phyloP scores from a whole-genome alignment of 2,113 vertebrate species.

The Leptobrachium ailaonicum region DNA sequence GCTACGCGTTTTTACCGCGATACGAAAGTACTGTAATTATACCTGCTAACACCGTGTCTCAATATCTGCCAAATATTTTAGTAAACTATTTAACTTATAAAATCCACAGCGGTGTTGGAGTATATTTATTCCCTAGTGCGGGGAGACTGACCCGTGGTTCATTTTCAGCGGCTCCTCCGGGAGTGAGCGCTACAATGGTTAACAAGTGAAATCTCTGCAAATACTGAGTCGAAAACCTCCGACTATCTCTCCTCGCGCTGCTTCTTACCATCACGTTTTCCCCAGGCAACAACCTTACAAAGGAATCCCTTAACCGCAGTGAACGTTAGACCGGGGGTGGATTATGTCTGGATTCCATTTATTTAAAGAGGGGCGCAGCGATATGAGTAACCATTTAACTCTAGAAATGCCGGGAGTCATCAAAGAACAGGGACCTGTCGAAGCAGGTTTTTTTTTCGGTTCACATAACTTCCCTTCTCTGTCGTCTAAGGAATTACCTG shows the following conservation, averaged over 20 bases:
- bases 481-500: not conserved
- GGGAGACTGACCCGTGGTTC: too few relatives aligned
- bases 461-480: too few relatives aligned
- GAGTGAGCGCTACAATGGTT: too few relatives aligned
- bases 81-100: too few relatives aligned
- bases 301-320: conserved; percentile 65
- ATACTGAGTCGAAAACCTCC: not conserved
- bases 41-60: too few relatives aligned
- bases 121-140: too few relatives aligned
- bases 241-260: too few relatives aligned
- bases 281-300: conserved; percentile 32
- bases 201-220: not conserved
- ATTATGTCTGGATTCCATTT: conserved; percentile 67
- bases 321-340: conserved; percentile 68
- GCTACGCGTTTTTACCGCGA: too few relatives aligned
- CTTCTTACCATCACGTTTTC: not conserved
- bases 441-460: not conserved
- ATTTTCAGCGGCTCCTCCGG: too few relatives aligned
- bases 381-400: conserved; percentile 59
- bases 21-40: too few relatives aligned
- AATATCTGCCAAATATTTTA: too few relatives aligned
- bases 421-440: conserved; percentile 52
- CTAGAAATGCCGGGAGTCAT: conserved; percentile 62
- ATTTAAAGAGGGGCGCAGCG: conserved; percentile 54
- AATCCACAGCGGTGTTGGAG: too few relatives aligned